phyloP scores from a whole-genome alignment of 1,140 invertebrate genomes.

The Danaus plexippus region DNA sequence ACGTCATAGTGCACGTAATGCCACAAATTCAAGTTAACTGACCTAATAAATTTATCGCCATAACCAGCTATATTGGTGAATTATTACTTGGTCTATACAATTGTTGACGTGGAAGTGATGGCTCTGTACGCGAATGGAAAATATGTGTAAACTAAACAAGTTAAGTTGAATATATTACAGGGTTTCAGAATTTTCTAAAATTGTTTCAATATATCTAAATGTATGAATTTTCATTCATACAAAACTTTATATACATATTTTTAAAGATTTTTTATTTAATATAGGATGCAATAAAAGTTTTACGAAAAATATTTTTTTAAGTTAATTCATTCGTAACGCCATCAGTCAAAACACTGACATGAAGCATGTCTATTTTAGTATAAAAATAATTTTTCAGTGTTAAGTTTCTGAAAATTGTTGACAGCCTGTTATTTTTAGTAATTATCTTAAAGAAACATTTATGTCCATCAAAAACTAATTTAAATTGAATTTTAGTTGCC shows the following conservation, averaged over 20 bases:
- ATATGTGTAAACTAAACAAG: neutral
- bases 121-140: too few species aligned
- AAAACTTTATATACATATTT: too few species aligned
- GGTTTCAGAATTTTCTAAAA: too few species aligned
- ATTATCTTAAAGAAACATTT: constrained; percentile 49
- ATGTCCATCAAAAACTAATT: constrained; percentile 56
- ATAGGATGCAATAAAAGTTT: constrained; percentile 29
- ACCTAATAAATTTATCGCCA: constrained; percentile 66
- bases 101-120: too few species aligned
- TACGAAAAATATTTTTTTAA: constrained; percentile 37
- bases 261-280: too few species aligned
- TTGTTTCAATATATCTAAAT: too few species aligned
- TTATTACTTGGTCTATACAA: constrained; percentile 20
- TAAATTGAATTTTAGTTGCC: constrained; percentile 35
- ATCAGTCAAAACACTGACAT: constrained; percentile 40
- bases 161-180: too few species aligned
- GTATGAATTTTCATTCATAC: too few species aligned
- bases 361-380: constrained; percentile 38
- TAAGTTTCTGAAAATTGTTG: constrained; percentile 48
- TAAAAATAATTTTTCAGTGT: constrained; percentile 45
- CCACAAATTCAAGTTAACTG: constrained; percentile 61
- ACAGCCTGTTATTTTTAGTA: constrained; percentile 48
- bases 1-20: constrained; percentile 39
- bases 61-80: constrained; percentile 60
- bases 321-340: constrained; percentile 40